Base-by-base conservation (phyloP, 1,140 invertebrate species). In the Adoxophyes honmai region DNA sequence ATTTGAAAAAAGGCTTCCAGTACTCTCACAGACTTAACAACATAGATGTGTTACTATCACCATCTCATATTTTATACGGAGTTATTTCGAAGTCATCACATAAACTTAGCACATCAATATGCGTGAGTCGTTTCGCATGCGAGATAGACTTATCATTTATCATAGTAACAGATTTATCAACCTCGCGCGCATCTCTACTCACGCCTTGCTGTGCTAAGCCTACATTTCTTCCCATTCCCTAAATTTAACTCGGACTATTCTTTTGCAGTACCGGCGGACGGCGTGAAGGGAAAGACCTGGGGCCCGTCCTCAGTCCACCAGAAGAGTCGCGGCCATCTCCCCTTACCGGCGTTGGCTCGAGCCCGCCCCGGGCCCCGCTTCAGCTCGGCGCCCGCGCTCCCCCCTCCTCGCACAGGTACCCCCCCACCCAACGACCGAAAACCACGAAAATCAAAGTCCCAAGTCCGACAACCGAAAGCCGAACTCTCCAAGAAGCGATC, bases 271-370 rank as follows among this genome's bases (percentile, higher is more conserved):
- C 95, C 96, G 53, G 94, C 95, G 42, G 97, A 97, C 90, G 97
- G 96, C 78, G 95, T 96, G 64, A 98, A 99, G 90, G 97, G 97
- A 81, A 98, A 98, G 91, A 99, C 98, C 15, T 98, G 98, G 97
- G 97, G 98, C 63, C 97, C 97, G 62, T 98, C 96, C 68, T 97
- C 96, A 44, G 92, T 95, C 34, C 96, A 97, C 84, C 96, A 98
- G 89, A 94, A 96, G 58, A 96, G 98, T 80, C 92, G 96, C 61
- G 94, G 95, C 72, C 93, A 96, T 70, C 86, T 92, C 66, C 91
- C 91, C 42, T 83, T 90, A 57, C 86, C 89, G 61, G 74, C 72
- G 64, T 83, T 75, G 14, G 73, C 62, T 62, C 80, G 73, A 61
- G 84, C 90, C 96, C 71, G 96, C 96, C 89, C 97, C 96, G 88